Evolutionary conservation across 2,113 vertebrate genomes (phyloP).

Genomic region (Daubentonia madagascariensis): DNA sequence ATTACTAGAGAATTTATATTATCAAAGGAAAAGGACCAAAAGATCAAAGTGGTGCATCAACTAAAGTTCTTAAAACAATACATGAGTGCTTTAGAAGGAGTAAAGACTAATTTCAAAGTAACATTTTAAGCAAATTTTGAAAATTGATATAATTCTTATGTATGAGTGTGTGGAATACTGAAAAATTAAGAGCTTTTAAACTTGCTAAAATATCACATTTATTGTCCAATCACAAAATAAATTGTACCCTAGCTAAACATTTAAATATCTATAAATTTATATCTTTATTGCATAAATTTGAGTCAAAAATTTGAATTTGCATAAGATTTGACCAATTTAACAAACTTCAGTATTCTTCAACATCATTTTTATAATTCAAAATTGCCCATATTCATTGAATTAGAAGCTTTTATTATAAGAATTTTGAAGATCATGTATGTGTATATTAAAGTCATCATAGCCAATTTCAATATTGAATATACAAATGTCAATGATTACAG

Average conservation of each 20-base stretch:
- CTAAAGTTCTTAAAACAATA: not conserved
- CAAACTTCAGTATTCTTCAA: not conserved
- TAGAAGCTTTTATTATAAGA: not conserved
- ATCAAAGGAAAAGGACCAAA: not conserved
- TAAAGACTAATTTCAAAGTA: not conserved
- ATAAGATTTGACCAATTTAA: not conserved
- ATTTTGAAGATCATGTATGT: not conserved
- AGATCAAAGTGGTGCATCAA: not conserved
- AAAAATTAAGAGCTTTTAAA: not conserved
- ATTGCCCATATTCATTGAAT: not conserved
- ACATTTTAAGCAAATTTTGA: conserved; percentile 6
- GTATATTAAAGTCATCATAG: not conserved
- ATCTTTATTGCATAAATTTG: not conserved
- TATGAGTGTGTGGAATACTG: not conserved
- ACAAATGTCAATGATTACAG: not conserved
- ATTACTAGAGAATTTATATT: not conserved
- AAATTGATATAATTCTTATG: not conserved
- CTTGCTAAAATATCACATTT: not conserved
- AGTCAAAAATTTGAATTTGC: not conserved
- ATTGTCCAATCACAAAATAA: not conserved
- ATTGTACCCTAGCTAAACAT: not conserved
- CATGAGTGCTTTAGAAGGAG: not conserved
- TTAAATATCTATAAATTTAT: not conserved
- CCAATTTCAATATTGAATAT: not conserved
- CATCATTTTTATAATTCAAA: not conserved